Evolutionary conservation across 2,113 vertebrate genomes (phyloP).

Genomic region (Lophotis ruficrista): DNA sequence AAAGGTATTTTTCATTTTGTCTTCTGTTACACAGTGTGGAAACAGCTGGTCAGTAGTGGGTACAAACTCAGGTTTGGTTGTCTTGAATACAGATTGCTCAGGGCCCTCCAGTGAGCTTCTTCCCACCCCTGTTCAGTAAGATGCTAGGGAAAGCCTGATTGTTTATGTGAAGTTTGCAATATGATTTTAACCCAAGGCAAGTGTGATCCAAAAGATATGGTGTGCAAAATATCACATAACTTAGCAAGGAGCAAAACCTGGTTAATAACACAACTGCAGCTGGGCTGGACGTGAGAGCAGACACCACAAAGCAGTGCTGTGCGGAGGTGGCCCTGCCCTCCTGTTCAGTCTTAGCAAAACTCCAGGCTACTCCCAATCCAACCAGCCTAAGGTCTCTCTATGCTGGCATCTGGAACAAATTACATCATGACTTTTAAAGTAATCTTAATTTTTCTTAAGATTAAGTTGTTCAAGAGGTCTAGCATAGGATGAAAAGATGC

Average conservation of each 20-base stretch:
- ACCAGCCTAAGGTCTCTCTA: neutral
- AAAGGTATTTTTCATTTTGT: slow-evolving; percentile 61
- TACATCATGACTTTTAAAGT: neutral
- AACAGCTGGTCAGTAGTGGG: neutral
- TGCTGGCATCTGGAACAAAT: neutral
- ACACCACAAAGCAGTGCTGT: neutral
- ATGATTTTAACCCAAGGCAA: neutral
- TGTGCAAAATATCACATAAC: neutral
- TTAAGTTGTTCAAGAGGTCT: neutral
- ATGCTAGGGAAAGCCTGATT: neutral
- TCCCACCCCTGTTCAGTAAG: neutral
- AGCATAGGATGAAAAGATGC: neutral
- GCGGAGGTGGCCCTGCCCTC: neutral
- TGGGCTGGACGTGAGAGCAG: neutral
- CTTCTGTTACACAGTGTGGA: neutral
- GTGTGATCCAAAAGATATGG: neutral
- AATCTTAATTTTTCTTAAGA: neutral
- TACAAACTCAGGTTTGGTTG: neutral
- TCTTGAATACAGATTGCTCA: neutral
- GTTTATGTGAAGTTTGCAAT: neutral
- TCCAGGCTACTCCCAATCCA: neutral
- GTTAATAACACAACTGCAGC: neutral
- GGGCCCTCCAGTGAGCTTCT: neutral
- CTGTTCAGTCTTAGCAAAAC: neutral
- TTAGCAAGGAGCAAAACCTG: neutral